phyloP scores from a whole-genome alignment of 1,140 invertebrate genomes.

The Thaumatotibia leucotreta region DNA sequence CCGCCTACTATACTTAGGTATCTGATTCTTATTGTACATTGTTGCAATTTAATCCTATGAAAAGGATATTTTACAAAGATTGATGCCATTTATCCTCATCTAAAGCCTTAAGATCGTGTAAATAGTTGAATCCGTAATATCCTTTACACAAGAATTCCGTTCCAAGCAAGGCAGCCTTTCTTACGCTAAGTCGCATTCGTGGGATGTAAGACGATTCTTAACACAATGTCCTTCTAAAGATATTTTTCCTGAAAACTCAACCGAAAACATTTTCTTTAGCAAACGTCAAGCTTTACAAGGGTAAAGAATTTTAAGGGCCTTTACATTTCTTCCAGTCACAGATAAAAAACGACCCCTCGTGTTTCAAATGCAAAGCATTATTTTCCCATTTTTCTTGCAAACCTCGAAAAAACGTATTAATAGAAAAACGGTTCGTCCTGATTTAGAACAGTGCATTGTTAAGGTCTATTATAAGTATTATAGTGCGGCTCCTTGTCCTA shows the following conservation, averaged over 20 bases:
- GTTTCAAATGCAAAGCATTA: background rate
- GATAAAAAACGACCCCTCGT: conserved; percentile 19
- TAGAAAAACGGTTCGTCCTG: background rate
- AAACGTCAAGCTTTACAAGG: conserved; percentile 16
- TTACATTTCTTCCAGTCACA: conserved; percentile 14
- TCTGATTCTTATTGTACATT: too few species aligned
- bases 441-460: background rate
- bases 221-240: conserved; percentile 12
- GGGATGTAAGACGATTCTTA: conserved; percentile 11
- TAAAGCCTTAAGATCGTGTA: background rate
- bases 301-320: conserved; percentile 20
- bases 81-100: background rate
- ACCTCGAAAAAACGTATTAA: background rate
- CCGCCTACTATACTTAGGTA: too few species aligned
- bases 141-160: background rate
- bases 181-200: conserved; percentile 8
- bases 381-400: background rate
- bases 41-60: too few species aligned
- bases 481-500: too few species aligned
- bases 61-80: background rate
- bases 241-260: conserved; percentile 14
- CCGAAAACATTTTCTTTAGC: conserved; percentile 17
- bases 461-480: too few species aligned
- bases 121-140: background rate
- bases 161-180: background rate